Evolutionary conservation across 2,113 vertebrate genomes (phyloP), one percentile per base, ranked within the genome.

Genomic region (Dipodomys ordii): DNA sequence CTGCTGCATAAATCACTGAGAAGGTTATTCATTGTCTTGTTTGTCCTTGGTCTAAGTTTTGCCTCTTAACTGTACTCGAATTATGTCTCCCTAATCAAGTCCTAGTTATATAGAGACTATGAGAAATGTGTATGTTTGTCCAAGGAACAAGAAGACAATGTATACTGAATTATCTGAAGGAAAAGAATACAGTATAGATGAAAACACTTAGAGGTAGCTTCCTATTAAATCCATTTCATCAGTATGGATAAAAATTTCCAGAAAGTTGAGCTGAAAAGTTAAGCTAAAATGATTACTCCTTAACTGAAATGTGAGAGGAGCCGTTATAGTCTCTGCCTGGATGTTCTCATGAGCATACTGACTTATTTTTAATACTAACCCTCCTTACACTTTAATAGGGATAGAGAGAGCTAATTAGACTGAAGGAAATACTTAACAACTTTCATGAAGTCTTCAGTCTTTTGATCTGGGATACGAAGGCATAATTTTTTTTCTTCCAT

Each of bases 401-500:
- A 91, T 30, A 25, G 65, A 67, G 77, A 91, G 74, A 69, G 77
- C 85, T 71, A 53, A 81, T 69, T 86, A 68, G 78, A 81, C 78
- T 88, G 83, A 93, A 92, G 74, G 7, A 65, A n/a, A 89, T 18
- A 91, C 82, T 82, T 89, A 13, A 35, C 32, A 93, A 53, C 1
- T 8, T 68, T 88, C 27, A 0, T 65, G 77, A 78, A 88, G 94
- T 83, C 84, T 64, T 86, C 23, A 90, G 60, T 67, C 87, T 73
- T 60, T 67, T 77, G 32, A 73, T 77, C 87, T 2, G 0, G 4
- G 72, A 68, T 82, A 89, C 20, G 71, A 32, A 76, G 0, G 20
- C 13, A 2, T 91, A 60, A 92, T 83, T 88, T 94, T 83, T 15
- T 90, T 89, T 91, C 97, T 94, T 83, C 94, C 87, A 79, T 98